Evolutionary conservation across 2,113 vertebrate species (phyloP).

Genomic region (Poeciliopsis prolifica): DNA sequence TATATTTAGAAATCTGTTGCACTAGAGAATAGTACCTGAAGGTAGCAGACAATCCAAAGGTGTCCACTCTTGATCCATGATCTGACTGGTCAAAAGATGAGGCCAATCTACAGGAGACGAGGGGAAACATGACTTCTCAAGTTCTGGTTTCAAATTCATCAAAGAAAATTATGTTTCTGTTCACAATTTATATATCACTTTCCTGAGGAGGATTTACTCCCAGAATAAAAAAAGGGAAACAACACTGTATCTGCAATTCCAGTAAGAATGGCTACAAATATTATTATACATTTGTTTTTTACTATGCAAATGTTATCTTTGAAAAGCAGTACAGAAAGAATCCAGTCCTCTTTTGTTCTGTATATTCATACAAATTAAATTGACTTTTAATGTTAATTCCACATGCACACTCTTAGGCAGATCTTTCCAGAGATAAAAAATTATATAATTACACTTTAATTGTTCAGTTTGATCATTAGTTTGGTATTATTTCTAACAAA

Average conservation of each 20-base stretch:
- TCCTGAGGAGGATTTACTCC: background rate
- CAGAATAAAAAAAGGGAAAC: background rate
- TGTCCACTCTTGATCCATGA: conserved; percentile 77
- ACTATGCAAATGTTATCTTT: background rate
- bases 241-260: background rate
- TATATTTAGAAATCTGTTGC: conserved; percentile 10
- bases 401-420: too few relatives aligned
- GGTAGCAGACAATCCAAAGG: conserved; percentile 80
- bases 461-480: too few relatives aligned
- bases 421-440: too few relatives aligned
- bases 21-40: conserved; percentile 69
- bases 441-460: too few relatives aligned
- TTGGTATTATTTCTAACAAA: too few relatives aligned
- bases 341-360: too few relatives aligned
- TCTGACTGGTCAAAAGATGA: conserved; percentile 36
- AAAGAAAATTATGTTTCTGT: background rate
- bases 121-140: conserved; percentile 1
- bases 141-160: background rate
- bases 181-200: background rate
- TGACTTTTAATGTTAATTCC: too few relatives aligned
- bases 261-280: background rate
- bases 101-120: conserved; percentile 43
- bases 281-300: background rate
- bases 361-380: too few relatives aligned
- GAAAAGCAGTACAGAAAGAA: too few relatives aligned